Evolutionary conservation across 2,888 invertebrate genomes (phyloP), one percentile per base, ranked within the genome.

Genomic region (Dimorphilus gyrociliatus): DNA sequence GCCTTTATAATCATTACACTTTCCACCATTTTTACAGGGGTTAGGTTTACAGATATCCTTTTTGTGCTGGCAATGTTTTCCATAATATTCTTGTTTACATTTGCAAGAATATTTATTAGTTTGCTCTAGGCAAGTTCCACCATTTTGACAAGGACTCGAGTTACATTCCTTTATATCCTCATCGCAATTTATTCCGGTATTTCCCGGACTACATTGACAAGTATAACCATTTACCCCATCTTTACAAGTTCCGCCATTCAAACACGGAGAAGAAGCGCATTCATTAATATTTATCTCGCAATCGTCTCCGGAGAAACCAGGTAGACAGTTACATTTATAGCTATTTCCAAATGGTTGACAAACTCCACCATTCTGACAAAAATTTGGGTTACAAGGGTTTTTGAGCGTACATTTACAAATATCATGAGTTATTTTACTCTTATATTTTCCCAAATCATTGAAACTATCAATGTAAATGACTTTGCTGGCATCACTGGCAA

Each of bases 41-140:
- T 18, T 14, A 45, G 66, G 69, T 40, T 67, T 68, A 46, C 76
- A 76, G 4, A 75, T 66, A 45, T 70, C 60, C n/a, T 69, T 52
- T 24, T 62, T 45, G 15, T 48, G 49, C 33, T 69, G 67, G 33
- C 43, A 45, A 7, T 33, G 23, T 5, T 16, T 29, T 5, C 42
- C 46, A 10, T 27, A 35, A 32, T 32, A 50, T 2, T 47, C 51
- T 12, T 40, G 26, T 16, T 32, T 16, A 40, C 50, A 51, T 6
- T 16, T n/a, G 18, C 36, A 36, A 12, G 14, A 18, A 14, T 15
- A 36, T 4, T 12, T 19, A 10, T 26, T 23, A 8, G 25, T 23
- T 12, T 25, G n/a, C 17, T 37, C 37, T 10, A 30, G 3, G 19
- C 37, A 37, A n/a, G 25, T 27, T 3, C 30, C 37, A 3, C 37